Evolutionary conservation across 2,888 invertebrate genomes (phyloP).

Genomic region (Pollenia labialis): DNA sequence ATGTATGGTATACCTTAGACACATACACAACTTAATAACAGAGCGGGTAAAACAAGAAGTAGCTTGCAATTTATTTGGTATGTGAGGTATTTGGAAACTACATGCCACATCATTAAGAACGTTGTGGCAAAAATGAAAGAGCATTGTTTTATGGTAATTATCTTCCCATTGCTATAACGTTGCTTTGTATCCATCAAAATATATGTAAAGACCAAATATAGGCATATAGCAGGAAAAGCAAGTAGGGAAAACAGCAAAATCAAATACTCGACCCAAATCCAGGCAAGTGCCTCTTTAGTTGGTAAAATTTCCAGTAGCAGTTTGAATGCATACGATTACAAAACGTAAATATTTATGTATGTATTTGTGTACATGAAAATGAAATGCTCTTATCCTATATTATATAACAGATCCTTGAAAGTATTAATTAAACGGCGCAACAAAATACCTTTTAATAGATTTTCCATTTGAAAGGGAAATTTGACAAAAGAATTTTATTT

Average conservation of each 20-base stretch:
- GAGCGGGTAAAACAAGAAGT: neutral
- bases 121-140: slow-evolving; percentile 11
- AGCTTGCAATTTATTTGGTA: slow-evolving; percentile 6
- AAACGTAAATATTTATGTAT: slow-evolving; percentile 17
- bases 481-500: neutral
- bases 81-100: slow-evolving; percentile 7
- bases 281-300: slow-evolving; percentile 45
- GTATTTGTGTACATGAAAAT: neutral
- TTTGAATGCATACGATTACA: slow-evolving; percentile 16
- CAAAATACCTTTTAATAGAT: slow-evolving; percentile 14
- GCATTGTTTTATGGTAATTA: slow-evolving; percentile 67
- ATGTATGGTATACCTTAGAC: neutral
- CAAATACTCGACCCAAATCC: slow-evolving; percentile 70
- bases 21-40: neutral
- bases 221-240: neutral
- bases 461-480: neutral
- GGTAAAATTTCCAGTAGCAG: slow-evolving; percentile 55
- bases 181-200: slow-evolving; percentile 23
- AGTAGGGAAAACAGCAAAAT: slow-evolving; percentile 45
- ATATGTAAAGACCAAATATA: neutral
- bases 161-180: slow-evolving; percentile 53
- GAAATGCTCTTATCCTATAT: slow-evolving; percentile 34
- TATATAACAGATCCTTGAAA: slow-evolving; percentile 37
- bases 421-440: slow-evolving; percentile 20
- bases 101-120: slow-evolving; percentile 30